Percentiles rank a stretch among this genome's conserved stretches.
Evolutionary conservation across 2,113 vertebrate species (phyloP).

Genomic region (cattle (Bos taurus)): DNA sequence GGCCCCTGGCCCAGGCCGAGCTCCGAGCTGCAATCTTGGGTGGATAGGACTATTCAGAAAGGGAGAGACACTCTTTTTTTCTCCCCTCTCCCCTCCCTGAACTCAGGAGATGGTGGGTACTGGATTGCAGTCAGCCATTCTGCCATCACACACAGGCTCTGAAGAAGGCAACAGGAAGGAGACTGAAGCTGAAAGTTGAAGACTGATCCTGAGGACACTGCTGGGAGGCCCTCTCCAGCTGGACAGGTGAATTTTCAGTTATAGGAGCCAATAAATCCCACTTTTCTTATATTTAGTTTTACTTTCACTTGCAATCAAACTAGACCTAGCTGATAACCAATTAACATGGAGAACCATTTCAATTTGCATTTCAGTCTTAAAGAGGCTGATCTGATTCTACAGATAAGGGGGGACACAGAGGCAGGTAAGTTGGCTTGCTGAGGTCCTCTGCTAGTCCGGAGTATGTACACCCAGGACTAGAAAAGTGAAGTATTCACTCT

Average conservation of each 20-base stretch:
- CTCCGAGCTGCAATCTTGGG: background rate
- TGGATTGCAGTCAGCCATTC: background rate
- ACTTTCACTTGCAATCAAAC: conserved; percentile 1
- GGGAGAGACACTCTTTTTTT: background rate
- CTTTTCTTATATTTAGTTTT: background rate
- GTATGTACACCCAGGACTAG: background rate
- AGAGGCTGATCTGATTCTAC: background rate
- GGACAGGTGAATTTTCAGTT: background rate
- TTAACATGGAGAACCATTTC: background rate
- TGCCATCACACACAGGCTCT: rapidly evolving
- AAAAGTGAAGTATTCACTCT: background rate
- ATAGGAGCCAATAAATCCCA: background rate
- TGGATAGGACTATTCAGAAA: background rate
- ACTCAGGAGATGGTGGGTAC: background rate
- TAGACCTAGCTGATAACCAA: background rate
- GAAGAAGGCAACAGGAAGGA: background rate
- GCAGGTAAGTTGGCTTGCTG: too few relatives aligned
- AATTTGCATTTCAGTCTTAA: background rate
- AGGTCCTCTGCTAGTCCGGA: background rate
- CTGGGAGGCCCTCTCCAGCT: background rate
- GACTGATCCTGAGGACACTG: background rate
- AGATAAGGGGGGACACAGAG: background rate
- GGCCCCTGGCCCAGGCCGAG: background rate
- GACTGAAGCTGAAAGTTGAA: background rate
- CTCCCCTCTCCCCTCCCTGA: background rate